Evolutionary conservation across 1,140 invertebrate species (phyloP), one percentile per base, ranked within the genome.

Genomic region (Bombus confusus): DNA sequence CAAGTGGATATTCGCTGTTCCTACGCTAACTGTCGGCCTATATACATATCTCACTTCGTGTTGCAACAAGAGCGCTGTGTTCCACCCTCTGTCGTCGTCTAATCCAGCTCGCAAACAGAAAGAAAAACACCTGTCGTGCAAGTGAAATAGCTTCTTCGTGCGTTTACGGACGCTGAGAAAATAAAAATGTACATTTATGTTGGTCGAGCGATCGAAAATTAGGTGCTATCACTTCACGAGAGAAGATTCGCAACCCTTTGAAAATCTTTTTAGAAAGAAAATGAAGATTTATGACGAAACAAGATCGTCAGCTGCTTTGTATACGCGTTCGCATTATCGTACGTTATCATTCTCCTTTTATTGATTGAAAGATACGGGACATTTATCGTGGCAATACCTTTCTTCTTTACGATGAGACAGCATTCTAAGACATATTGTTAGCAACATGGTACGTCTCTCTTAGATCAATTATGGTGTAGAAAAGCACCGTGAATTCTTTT

Each of bases 1-100:
- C 91, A 74, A 91, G 87, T 91, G 87, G 88, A 91, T 91, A 89
- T 92, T 91, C 86, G 89, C 91, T 92, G 91, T 92, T 93, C 90
- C 91, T 86, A 88, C 91, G 92, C 92, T 91, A 92, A 93, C 89
- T 92, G 90, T 82, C 88, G 92, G 80, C 90, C 92, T 90, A 91
- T 92, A 93, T 93, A 89, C 91, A 90, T 91, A 93, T 92, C 86
- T 91, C 92, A 89, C 86, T 82, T 62, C 78, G 37, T 12, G 57
- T 39, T 81, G 66, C 64, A 73, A 88, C 72, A 74, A 86, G 64
- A 76, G 64, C 59, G 37, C 47, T 25, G 25, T 37, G 41, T 83
- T 85, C 39, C 66, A 79, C 31, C 62, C 25, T 41, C 34, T 3
- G 13, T 25, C 2, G 62, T 37, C 64, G 12, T 66, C 68, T 78